Evolutionary conservation across 2,113 vertebrate species (phyloP), one percentile per base, ranked within the genome.

Genomic region (Centrocercus urophasianus): DNA sequence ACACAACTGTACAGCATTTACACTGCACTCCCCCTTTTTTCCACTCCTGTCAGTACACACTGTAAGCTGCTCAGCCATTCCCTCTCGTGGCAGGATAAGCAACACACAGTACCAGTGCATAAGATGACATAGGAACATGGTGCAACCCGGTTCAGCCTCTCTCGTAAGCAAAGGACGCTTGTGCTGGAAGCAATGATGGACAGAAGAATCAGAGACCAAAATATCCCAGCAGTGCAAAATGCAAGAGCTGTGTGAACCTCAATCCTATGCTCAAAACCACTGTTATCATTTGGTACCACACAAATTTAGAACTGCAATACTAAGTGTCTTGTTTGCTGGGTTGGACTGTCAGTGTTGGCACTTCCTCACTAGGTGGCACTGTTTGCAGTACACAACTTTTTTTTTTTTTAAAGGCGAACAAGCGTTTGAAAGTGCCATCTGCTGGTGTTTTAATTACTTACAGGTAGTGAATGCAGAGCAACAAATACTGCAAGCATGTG

Each of bases 401-500:
- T 11, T 56, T 28, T 14, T 11, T 56, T 28, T 14, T 3, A 15
- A 28, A 54, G 3, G 20, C 38, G 32, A 15, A 4, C 30, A 3
- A 0, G 11, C 1, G 82, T 48, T 70, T 40, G 20, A 2, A 6
- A 57, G 78, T 54, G 92, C 92, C 96, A 70, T 5, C 96, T 67
- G 42, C 88, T 81, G 96, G 72, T n/a, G 6, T 50, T 17, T 3
- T 1, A 19, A 3, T 22, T 11, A 17, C 0, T 2, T 7, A 47
- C 60, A 47, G 2, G 8, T 0, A 38, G 13, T 8, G 3, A 17
- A 0, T 13, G 1, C 43, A 28, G n/a, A 30, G 24, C 3, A 1
- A 1, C 0, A 1, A 56, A 8, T 2, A 2, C 3, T 1, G 2
- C 2, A 10, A 17, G 45, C 0, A 0, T 0, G n/a, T 2, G 0